Evolutionary conservation across 2,113 vertebrate species (phyloP).

Genomic region (Equus przewalskii): DNA sequence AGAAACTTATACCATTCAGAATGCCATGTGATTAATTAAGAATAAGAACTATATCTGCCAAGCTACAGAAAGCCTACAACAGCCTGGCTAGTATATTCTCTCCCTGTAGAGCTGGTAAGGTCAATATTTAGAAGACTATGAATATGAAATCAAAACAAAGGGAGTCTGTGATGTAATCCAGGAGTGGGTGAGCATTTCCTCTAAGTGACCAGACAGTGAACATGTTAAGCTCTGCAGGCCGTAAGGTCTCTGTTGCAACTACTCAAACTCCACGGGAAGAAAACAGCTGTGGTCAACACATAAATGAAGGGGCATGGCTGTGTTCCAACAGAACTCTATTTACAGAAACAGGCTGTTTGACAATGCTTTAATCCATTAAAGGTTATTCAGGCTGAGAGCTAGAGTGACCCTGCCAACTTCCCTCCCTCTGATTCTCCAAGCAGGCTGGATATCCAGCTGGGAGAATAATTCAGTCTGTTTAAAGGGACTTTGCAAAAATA

Average conservation of each 20-base stretch:
- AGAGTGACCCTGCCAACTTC: background rate
- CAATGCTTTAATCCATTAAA: slow-evolving; percentile 37
- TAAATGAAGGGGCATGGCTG: background rate
- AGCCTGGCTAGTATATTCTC: background rate
- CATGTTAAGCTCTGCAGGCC: background rate
- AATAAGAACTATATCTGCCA: background rate
- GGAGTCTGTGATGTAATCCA: background rate
- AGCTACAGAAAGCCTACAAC: background rate
- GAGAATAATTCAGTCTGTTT: background rate
- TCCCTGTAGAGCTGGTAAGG: background rate
- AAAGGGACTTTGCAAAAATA: slow-evolving; percentile 40
- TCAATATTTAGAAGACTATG: background rate
- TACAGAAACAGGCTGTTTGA: background rate
- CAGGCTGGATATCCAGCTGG: background rate
- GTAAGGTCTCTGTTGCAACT: background rate
- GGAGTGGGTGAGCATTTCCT: background rate
- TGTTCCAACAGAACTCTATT: background rate
- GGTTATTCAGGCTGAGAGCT: background rate
- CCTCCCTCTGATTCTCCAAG: background rate
- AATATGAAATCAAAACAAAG: slow-evolving; percentile 49
- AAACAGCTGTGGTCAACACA: background rate
- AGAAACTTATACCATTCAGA: background rate
- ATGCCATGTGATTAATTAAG: background rate
- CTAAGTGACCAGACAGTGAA: background rate
- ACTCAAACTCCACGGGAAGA: background rate